Conservation (phyloP, 1,140 invertebrate genomes). For the Magallana gigas region DNA sequence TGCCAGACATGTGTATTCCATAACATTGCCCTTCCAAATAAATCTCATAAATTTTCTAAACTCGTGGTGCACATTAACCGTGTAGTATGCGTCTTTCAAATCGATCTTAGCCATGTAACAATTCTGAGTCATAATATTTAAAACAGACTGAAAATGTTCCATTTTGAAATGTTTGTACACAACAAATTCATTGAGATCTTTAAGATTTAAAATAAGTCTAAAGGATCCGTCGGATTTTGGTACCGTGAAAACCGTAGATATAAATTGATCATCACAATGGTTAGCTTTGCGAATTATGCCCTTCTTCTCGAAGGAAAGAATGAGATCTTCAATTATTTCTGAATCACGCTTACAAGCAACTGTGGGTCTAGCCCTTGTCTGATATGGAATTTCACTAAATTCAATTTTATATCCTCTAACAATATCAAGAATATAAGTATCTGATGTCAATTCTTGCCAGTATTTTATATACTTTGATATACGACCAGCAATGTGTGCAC, state of each 20-base stretch:
- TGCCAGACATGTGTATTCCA: conserved; percentile 31
- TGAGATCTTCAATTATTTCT: neutral
- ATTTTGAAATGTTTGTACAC: conserved; percentile 30
- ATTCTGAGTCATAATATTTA: neutral
- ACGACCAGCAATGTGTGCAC: conserved; percentile 30
- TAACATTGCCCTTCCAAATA: neutral
- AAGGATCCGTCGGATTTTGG: neutral
- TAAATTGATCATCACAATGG: conserved; percentile 4
- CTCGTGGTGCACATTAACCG: neutral
- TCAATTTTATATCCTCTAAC: conserved; percentile 30
- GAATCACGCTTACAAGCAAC: neutral
- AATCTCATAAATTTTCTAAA: conserved; percentile 28
- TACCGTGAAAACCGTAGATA: neutral
- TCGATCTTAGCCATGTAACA: neutral
- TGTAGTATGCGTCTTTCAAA: neutral
- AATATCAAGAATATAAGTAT: conserved; percentile 38
- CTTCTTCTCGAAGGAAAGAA: neutral
- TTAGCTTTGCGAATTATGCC: neutral
- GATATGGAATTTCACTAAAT: conserved; percentile 3
- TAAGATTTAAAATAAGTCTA: neutral
- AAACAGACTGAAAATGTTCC: conserved; percentile 3
- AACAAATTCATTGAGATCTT: conserved; percentile 7
- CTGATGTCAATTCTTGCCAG: conserved; percentile 8
- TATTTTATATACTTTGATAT: conserved; percentile 1
- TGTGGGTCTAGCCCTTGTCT: neutral